Conservation (phyloP, 2,797 vertebrate species). For the Crenichthys baileyi region DNA sequence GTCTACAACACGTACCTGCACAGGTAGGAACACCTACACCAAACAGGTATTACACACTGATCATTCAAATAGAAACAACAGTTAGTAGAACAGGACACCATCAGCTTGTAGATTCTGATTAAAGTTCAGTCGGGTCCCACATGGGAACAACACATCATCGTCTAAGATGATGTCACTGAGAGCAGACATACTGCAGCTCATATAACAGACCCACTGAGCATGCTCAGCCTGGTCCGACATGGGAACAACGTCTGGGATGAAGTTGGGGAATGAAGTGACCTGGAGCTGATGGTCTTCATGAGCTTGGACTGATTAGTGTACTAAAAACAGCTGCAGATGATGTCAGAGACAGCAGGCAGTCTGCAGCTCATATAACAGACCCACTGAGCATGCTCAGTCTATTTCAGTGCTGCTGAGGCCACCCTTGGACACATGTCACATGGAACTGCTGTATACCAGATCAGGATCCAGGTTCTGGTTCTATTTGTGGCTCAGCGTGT, state of each 20-base stretch:
- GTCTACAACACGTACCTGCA: no score
- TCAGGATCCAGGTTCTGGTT: slow-evolving; percentile 19
- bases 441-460: background rate
- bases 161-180: background rate
- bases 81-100: background rate
- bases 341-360: background rate
- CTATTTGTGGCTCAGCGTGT: slow-evolving; percentile 47
- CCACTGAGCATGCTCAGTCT: background rate
- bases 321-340: background rate
- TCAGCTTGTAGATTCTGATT: background rate
- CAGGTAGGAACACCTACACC: no score
- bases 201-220: background rate
- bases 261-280: background rate
- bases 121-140: no score
- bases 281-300: background rate
- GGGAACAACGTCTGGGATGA: background rate
- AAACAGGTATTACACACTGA: no score
- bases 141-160: no score
- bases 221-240: background rate
- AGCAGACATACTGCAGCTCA: background rate
- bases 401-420: background rate
- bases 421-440: background rate
- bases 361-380: background rate
- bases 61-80: no score
- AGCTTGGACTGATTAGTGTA: background rate